Evolutionary conservation across 2,797 vertebrate species (phyloP).

Genomic region (Adrianichthys oophorus): DNA sequence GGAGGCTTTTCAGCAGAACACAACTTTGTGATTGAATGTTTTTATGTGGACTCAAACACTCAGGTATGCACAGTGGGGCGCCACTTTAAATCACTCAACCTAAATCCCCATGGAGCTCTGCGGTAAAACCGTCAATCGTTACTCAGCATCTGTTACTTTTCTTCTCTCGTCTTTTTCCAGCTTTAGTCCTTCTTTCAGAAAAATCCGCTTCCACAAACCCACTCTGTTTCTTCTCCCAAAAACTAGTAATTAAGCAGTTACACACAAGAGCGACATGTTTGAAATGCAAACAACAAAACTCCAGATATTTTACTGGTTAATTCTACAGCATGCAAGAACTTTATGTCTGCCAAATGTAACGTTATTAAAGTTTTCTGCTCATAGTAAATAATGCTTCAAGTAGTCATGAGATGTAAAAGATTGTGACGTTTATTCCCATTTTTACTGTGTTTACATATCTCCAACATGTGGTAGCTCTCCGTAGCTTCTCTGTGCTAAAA

Average conservation of each 20-base stretch:
- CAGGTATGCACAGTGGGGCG: constrained; percentile 73
- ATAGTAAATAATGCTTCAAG: too few relatives aligned
- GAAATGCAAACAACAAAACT: constrained; percentile 54
- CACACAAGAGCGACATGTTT: constrained; percentile 42
- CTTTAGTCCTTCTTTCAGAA: constrained; percentile 44
- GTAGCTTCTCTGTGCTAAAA: too few relatives aligned
- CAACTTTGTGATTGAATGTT: constrained; percentile 67
- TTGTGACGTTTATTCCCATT: too few relatives aligned
- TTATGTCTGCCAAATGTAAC: neutral
- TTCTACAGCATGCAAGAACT: constrained; percentile 27
- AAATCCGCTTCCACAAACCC: constrained; percentile 68
- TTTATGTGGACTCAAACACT: constrained; percentile 75
- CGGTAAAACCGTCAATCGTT: constrained; percentile 63
- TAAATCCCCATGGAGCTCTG: constrained; percentile 64
- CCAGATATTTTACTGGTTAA: constrained; percentile 35
- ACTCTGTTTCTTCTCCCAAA: constrained; percentile 52
- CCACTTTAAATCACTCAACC: constrained; percentile 72
- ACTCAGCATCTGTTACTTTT: constrained; percentile 38
- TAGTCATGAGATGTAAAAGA: too few relatives aligned
- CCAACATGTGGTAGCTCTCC: too few relatives aligned
- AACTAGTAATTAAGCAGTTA: constrained; percentile 60
- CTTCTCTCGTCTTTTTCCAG: constrained; percentile 29
- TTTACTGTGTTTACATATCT: too few relatives aligned
- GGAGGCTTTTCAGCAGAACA: constrained; percentile 73
- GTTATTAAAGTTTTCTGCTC: too few relatives aligned